Evolutionary conservation across 1,140 invertebrate genomes (phyloP), one percentile per base, ranked within the genome.

Genomic region (Drosophila murphyi): DNA sequence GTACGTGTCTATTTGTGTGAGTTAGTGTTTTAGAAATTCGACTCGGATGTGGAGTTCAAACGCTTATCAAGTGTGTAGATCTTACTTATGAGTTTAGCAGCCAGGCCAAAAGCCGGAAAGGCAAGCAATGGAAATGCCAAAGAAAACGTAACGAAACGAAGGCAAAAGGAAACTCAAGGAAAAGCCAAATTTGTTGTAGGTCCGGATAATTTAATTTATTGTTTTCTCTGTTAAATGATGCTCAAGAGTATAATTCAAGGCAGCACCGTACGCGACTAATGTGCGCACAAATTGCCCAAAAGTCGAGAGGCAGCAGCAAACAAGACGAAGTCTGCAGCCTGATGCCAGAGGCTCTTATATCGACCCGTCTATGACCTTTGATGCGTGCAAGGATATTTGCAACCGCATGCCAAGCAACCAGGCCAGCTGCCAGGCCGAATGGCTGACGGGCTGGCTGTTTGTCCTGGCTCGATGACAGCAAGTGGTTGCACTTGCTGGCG

Each of bases 181-280:
- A 88, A 78, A 71, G 69, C 85, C 86, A 85, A 88, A 89, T 89
- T 89, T 89, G 85, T 89, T 90, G 86, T 68, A 75, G 72, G 67
- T 41, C 78, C 78, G 78, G 74, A 76, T 90, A 89, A 89, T 89
- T 89, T 89, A 89, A 89, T 89, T 89, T 89, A 89, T 89, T 88
- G 85, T 89, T 88, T 79, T 89, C 78, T 79, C 78, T 89, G 86
- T 89, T 89, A 86, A 89, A 89, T 89, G 85, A 89, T 78, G 85
- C 85, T 89, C 85, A 89, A 89, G 85, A 89, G 85, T 90, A 89
- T 89, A 90, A 89, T 89, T 89, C 81, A 69, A 69, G 45, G 56
- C 63, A 52, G 76, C 39, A 43, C 39, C 10, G 39, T 75, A 78
- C 57, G 80, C 83, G 70, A 73, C 86, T 89, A 89, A 89, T 89